Base-by-base conservation (phyloP, 23 tunicate genomes). In the Styela clava region DNA sequence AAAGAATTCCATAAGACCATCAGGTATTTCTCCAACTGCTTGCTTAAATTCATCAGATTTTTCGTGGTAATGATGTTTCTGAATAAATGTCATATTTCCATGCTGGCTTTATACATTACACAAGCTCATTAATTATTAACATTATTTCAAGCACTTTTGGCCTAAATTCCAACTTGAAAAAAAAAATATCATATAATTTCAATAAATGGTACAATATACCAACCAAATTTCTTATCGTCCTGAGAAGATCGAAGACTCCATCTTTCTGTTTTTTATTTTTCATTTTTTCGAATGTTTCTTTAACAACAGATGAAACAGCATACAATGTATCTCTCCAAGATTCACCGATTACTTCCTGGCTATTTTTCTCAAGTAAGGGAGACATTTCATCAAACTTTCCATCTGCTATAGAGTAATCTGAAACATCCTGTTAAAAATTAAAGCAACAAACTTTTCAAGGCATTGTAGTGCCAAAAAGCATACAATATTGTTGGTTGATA, bases 11-110 rank as follows among this genome's bases (percentile, higher is more conserved):
- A 76, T 7, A 51, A 76, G 18, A 23, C 64, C 81, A 23, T 24
- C 27, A 20, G 81, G 81, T 24, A 76, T 35, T 76, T 22, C 69
- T n/a, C 81, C 81, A 29, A 76, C 22, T 29, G 16, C 65, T 33
- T 52, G 0, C 22, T 56, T n/a, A 1, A 76, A 44, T 44, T 76
- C 81, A 18, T 76, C n/a, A n/a, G 52, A 24, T 52, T 44, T 76
- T 22, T 76, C 81, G 20, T 35, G 35, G 81, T 76, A 76, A 76
- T 76, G 81, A 30, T 73, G 52, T 73, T 73, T 73, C 78, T 73
- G 63, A 25, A 22, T 19, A 61, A 61, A 21, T n/a, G n/a, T n/a
- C n/a, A n/a, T n/a, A n/a, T n/a, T n/a, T n/a, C n/a, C n/a, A n/a
- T n/a, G n/a, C n/a, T n/a, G n/a, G n/a, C n/a, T n/a, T n/a, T n/a